Conservation (phyloP, 2,888 invertebrate species). For the Hartigia nigra region DNA sequence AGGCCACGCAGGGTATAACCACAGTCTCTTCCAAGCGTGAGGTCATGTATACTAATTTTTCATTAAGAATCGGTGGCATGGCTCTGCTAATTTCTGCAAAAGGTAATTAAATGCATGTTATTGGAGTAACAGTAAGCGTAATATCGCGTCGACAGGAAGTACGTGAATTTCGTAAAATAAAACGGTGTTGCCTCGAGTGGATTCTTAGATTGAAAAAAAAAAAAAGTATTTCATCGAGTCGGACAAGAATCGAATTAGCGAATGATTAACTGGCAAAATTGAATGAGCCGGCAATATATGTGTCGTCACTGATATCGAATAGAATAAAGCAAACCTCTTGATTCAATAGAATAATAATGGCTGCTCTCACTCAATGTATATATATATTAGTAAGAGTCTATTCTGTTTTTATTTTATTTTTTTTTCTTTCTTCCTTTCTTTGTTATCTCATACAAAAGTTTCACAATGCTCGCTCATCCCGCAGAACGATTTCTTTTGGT, state of each 20-base stretch:
- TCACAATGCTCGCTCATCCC: neutral
- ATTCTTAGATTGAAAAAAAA: neutral
- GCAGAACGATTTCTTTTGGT: neutral
- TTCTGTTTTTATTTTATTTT: no score
- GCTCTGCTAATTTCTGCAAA: constrained; percentile 69
- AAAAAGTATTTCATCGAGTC: neutral
- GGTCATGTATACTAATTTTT: constrained; percentile 67
- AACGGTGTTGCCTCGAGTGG: neutral
- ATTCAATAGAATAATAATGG: neutral
- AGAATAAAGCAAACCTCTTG: neutral
- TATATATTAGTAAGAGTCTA: neutral
- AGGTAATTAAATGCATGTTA: neutral
- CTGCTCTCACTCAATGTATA: neutral
- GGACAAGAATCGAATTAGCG: neutral
- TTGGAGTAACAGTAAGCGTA: neutral
- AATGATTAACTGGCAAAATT: neutral
- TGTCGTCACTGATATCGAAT: neutral
- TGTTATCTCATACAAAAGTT: neutral
- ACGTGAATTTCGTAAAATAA: neutral
- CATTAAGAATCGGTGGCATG: constrained; percentile 71
- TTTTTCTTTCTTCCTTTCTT: no score
- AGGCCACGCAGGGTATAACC: constrained; percentile 73
- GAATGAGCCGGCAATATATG: neutral
- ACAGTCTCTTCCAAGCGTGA: constrained; percentile 69
- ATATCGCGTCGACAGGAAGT: neutral